Evolutionary conservation across 2,888 invertebrate genomes (phyloP).

Genomic region (Allolobophora icterica): DNA sequence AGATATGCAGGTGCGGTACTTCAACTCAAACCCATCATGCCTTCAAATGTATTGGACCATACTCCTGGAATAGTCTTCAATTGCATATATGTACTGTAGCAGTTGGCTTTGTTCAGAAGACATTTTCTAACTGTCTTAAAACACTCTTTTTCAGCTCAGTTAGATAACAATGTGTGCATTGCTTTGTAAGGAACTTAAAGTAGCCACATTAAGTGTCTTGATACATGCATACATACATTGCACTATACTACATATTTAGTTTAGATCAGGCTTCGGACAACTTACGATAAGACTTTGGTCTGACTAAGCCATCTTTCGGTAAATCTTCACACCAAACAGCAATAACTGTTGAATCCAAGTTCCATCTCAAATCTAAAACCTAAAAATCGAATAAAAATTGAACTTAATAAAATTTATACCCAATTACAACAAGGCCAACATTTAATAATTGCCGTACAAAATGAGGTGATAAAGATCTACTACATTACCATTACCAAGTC

Average conservation of each 20-base stretch:
- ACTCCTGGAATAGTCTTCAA: too few relatives aligned
- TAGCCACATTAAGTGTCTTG: background rate
- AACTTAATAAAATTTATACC: background rate
- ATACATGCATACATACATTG: background rate
- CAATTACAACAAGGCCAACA: background rate
- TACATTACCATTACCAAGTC: too few relatives aligned
- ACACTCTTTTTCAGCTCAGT: too few relatives aligned
- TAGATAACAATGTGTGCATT: too few relatives aligned
- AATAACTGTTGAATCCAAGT: constrained; percentile 76
- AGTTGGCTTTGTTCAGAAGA: too few relatives aligned
- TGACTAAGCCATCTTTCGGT: background rate
- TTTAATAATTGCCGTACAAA: too few relatives aligned
- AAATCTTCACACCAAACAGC: constrained; percentile 61
- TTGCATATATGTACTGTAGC: too few relatives aligned
- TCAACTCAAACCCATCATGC: too few relatives aligned
- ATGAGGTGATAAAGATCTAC: too few relatives aligned
- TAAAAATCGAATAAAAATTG: constrained; percentile 53
- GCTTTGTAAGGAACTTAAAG: background rate
- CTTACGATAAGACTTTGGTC: constrained; percentile 32
- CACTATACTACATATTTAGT: background rate
- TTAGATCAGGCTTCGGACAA: background rate
- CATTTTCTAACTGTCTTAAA: too few relatives aligned
- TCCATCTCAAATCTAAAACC: constrained; percentile 77
- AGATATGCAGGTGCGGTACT: too few relatives aligned
- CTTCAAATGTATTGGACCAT: too few relatives aligned